These are phyloP conservation scores for Cosmia trapezina DNA, from an alignment of 2,888 invertebrate species.

Conservation along the genomic window DNA sequence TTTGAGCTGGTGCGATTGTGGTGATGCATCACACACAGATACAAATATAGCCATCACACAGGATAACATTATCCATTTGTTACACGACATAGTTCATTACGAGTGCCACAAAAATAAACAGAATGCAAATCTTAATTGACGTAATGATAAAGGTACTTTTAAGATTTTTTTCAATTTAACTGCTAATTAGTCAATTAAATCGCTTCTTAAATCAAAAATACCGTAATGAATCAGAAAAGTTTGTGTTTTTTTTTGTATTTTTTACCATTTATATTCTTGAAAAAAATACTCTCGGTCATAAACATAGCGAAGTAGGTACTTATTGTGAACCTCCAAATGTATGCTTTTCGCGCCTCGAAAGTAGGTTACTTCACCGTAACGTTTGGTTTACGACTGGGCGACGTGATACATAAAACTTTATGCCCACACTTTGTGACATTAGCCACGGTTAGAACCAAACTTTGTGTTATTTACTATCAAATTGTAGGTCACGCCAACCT, in stretches of 20 bases:
- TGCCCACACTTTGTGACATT: conserved; percentile 72
- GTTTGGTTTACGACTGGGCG: conserved; percentile 74
- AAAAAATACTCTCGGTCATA: conserved; percentile 35
- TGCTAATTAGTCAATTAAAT: conserved; percentile 36
- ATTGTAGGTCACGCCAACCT: conserved; percentile 54
- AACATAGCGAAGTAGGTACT: conserved; percentile 53
- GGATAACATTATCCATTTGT: conserved; percentile 16
- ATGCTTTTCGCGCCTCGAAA: conserved; percentile 65
- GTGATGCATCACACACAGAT: not conserved
- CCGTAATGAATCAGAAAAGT: conserved; percentile 2
- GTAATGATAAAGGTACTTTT: not conserved
- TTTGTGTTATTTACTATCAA: conserved; percentile 56
- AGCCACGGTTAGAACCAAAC: conserved; percentile 64
- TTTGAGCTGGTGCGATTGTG: fast-evolving
- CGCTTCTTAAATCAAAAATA: conserved; percentile 6
- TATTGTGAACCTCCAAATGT: conserved; percentile 58
- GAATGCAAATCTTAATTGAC: conserved; percentile 15
- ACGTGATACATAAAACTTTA: conserved; percentile 78
- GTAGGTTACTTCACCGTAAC: conserved; percentile 71
- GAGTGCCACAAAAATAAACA: conserved; percentile 1
- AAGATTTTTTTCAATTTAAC: conserved; percentile 14
- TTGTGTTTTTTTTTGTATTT: not conserved
- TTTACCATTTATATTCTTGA: conserved; percentile 14
- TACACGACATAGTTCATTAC: conserved; percentile 30
- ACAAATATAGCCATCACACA: conserved; percentile 26